Evolutionary conservation across 2,113 vertebrate genomes (phyloP).

Genomic region (Malurus melanocephalus): DNA sequence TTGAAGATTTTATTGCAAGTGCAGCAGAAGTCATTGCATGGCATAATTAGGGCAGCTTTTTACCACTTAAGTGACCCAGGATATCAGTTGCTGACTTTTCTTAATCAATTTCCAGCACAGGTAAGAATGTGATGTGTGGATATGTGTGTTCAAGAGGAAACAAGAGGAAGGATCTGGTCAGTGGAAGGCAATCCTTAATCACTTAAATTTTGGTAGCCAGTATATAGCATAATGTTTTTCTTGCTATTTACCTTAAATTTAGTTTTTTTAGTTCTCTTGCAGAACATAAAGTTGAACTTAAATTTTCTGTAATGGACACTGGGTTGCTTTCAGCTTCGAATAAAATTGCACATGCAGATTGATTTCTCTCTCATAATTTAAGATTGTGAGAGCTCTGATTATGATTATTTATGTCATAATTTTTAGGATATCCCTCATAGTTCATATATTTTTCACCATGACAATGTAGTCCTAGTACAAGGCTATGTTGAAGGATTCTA

Average conservation of each 20-base stretch:
- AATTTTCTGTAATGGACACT: not conserved
- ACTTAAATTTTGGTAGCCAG: not conserved
- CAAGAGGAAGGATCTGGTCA: not conserved
- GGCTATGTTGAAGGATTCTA: not conserved
- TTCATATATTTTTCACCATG: not conserved
- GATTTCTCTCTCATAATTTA: not conserved
- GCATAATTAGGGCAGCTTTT: slow-evolving; percentile 77
- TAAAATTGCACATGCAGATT: not conserved
- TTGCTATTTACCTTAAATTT: not conserved
- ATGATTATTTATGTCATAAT: not conserved
- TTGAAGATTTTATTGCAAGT: slow-evolving; percentile 73
- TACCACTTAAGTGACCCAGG: slow-evolving; percentile 78
- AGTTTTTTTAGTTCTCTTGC: not conserved
- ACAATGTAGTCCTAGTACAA: not conserved
- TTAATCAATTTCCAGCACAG: slow-evolving; percentile 83
- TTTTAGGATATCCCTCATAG: not conserved
- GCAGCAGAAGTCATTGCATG: slow-evolving; percentile 81
- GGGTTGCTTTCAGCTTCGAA: not conserved
- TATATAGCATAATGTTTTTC: not conserved
- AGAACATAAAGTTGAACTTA: not conserved
- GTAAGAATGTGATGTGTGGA: slow-evolving; percentile 34
- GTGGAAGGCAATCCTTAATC: not conserved
- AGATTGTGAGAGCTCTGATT: not conserved
- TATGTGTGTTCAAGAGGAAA: not conserved
- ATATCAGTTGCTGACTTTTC: slow-evolving; percentile 79